Base-by-base conservation (phyloP, 2,888 invertebrate genomes). In the Troglohyphantes excavatus region DNA sequence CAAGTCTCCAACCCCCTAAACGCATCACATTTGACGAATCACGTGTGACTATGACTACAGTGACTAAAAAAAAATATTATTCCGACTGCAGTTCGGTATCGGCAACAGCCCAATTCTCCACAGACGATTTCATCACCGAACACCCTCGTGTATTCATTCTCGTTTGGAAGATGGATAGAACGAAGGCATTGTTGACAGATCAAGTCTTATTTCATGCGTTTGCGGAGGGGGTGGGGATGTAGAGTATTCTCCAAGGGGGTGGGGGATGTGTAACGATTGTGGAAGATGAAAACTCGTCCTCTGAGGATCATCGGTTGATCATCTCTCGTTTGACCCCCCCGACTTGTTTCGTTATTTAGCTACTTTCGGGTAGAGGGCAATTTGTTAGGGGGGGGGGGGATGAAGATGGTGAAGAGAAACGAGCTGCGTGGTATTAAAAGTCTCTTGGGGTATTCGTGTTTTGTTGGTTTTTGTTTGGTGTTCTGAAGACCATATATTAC, bases 111-210 rank as follows among this genome's bases (percentile, higher is more conserved):
- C 53, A 73, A 67, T 75, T 75, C 85, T 46, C 85, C 2, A 19
- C 53, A 61, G 85, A 68, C 85, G 13, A 39, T 78, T 85, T 46
- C 85, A 85, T 85, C 85, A 78, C 68, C 19, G 33, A 59, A 7
- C 17, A 59, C 68, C 33, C 85, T 26, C 19, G 76, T 68, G 76
- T n/a, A 61, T 39, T 19, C 33, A 70, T n/a, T 61, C 70, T 26
- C 65, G 27, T 23, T 73, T 46, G 43, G 27, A 23, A 13, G 75
- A 72, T 27, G 75, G 39, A 59, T 63, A n/a, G 73, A 73, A 63
- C 43, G 43, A 73, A 83, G 63, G 63, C 73, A 73, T 73, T 83
- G 83, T 46, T 73, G 83, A 83, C 73, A 73, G 73, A 83, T 83
- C 13, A 73, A 73, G 63, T 73, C 73, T 29, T 73, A 63, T 83